Conservation (phyloP, 2,888 invertebrate species). For the Trissolcus brochymenae region DNA sequence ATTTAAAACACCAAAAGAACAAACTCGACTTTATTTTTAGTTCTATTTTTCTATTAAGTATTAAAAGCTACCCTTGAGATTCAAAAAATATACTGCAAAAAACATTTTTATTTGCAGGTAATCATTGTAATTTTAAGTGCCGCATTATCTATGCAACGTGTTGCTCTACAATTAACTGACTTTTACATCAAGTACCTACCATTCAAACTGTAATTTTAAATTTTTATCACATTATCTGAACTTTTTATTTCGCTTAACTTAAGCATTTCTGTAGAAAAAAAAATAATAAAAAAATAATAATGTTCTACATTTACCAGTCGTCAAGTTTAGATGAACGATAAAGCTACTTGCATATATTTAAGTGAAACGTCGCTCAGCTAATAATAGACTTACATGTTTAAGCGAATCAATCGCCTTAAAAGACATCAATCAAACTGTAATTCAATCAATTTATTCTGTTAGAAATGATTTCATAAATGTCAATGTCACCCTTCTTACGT, state of each 20-base stretch:
- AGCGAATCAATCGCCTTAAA: slow-evolving; percentile 38
- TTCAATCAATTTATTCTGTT: slow-evolving; percentile 44
- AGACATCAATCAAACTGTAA: slow-evolving; percentile 47
- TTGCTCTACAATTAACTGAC: too few species aligned
- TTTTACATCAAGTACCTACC: background rate
- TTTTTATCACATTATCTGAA: background rate
- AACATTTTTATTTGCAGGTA: too few species aligned
- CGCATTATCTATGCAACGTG: too few species aligned
- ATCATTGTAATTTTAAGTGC: too few species aligned
- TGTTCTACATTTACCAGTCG: background rate
- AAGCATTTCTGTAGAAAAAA: background rate
- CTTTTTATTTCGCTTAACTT: background rate
- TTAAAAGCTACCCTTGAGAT: too few species aligned
- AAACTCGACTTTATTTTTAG: too few species aligned
- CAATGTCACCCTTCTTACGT: slow-evolving; percentile 25
- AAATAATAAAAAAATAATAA: slow-evolving; percentile 1
- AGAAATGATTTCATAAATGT: slow-evolving; percentile 37
- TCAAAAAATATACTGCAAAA: too few species aligned
- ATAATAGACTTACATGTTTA: slow-evolving; percentile 42
- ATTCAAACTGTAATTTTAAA: background rate
- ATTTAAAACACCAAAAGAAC: too few species aligned
- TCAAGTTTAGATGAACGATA: background rate
- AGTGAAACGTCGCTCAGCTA: slow-evolving; percentile 16
- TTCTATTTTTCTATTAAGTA: too few species aligned
- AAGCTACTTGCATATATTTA: slow-evolving; percentile 11